Base-by-base conservation (phyloP, 2,113 vertebrate species). In the Rhynchomys soricoides region DNA sequence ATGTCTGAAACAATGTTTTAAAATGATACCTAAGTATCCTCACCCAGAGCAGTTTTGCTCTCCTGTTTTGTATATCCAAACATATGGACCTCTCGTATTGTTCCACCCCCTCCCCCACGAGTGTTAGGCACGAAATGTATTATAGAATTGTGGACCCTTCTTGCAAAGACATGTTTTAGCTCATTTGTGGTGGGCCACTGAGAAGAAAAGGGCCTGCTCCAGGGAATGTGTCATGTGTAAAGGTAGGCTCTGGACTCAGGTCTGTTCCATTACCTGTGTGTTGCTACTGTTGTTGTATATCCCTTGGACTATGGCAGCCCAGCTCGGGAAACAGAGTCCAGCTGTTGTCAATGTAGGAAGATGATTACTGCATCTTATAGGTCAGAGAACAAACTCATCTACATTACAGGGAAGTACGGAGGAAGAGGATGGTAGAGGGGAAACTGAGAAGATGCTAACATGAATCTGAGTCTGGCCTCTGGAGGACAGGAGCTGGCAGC, bases 1-100 rank as follows among this genome's bases (percentile, higher is more conserved):
- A 85, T 66, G 70, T 90, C 90, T 88, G 75, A 90, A 90, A 90
- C 71, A 71, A n/a, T 89, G 78, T 83, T 94, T 95, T 57, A 12
- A 93, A 89, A 95, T 95, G 89, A 68, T 24, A 75, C 24, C 34
- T 71, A 71, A 74, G 78, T 74, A 68, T 62, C 34, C 73, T 66
- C 64, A 90, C 19, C 34, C 87, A 66, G 77, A 55, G 55, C 50
- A 45, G n/a, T 3, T 45, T 88, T 75, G 13, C 34, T 71, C 81
- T 75, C 24, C 34, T 2, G 3, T 68, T 82, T 74, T 43, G 10
- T 52, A 26, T 55, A 5, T 37, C 15, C 10, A 85, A 77, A 45
- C 50, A 12, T 64, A 57, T 17, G 3, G 24, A 13, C 71, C 34
- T 21, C 68, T n/a, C 37, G 26, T 31, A 12, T 17, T 26, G 21